Percentiles rank a stretch among this genome's conserved stretches.
Conservation (phyloP, 1,140 invertebrate species). For the Aphidius gifuensis region DNA sequence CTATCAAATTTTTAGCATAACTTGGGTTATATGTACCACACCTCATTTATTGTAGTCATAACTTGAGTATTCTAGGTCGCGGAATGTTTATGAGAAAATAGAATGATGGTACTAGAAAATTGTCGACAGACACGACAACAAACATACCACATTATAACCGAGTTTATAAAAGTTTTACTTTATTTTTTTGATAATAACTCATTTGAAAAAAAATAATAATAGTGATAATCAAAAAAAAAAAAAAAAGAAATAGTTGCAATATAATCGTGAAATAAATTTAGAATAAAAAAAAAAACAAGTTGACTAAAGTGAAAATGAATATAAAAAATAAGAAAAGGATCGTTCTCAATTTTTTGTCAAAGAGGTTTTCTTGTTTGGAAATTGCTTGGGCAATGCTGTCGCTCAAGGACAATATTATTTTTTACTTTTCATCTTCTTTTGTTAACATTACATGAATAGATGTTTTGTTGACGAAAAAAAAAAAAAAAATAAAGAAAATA, state of each 20-base stretch:
- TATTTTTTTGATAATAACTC: too few species aligned
- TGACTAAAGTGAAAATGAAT: neutral
- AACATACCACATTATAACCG: neutral
- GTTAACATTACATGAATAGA: neutral
- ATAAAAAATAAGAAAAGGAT: constrained; percentile 17
- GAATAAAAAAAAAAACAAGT: constrained; percentile 6
- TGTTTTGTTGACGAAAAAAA: too few species aligned
- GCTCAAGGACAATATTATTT: constrained; percentile 2
- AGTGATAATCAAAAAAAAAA: constrained; percentile 4
- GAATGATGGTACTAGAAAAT: too few species aligned
- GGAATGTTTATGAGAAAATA: too few species aligned
- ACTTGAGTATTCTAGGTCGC: too few species aligned
- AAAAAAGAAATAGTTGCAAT: too few species aligned
- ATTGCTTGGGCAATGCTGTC: neutral
- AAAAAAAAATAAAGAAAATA: too few species aligned
- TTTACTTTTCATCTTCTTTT: neutral
- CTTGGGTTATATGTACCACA: too few species aligned
- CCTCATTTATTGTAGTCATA: too few species aligned
- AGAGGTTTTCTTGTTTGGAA: neutral
- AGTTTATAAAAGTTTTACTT: constrained; percentile 3
- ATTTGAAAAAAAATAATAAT: too few species aligned
- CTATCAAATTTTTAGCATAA: too few species aligned
- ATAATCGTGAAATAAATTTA: neutral
- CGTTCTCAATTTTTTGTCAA: constrained; percentile 35
- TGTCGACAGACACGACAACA: too few species aligned